Evolutionary conservation across 2,888 invertebrate genomes (phyloP), one percentile per base, ranked within the genome.

Genomic region (Napeogenes inachia): DNA sequence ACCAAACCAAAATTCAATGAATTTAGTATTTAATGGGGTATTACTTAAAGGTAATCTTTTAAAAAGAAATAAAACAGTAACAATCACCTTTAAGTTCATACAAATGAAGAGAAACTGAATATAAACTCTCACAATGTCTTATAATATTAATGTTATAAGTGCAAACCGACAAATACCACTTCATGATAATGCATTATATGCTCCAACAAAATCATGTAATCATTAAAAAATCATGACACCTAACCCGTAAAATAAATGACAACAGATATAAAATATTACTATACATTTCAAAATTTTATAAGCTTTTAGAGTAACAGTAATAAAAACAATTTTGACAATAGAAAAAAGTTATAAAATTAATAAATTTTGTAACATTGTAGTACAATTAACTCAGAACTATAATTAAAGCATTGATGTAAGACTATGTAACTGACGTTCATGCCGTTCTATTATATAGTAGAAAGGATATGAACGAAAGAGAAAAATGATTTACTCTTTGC

Each of bases 1-100:
- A 62, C 58, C 64, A 64, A 66, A 62, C 64, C 64, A 64, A 65
- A 59, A 59, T 45, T 57, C 47, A 38, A 66, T 66, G 45, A 30
- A 56, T 62, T 64, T 61, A 56, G 60, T 66, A 54, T 42, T 55
- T 54, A 62, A 60, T 64, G 30, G 30, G 30, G 50, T 42, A 38
- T 38, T 38, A 50, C 50, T 50, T 50, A 50, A 30, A 30, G 50
- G 4, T 8, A 12, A 10, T 30, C 13, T 47, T 47, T 13, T 47
- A 47, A 47, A 47, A 21, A 21, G 0, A 21, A 21, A 21, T 21
- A 21, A 21, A 21, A 21, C 21, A 21, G 21, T 21, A 1, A 47
- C n/a, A 47, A 4, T 13, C 47, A 47, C 47, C 50, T 10, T 30
- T 4, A 30, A 50, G 30, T 30, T 21, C 30, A 30, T 30, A 50